Base-by-base conservation (phyloP, 1,140 invertebrate species). In the Drosophila ironensis region DNA sequence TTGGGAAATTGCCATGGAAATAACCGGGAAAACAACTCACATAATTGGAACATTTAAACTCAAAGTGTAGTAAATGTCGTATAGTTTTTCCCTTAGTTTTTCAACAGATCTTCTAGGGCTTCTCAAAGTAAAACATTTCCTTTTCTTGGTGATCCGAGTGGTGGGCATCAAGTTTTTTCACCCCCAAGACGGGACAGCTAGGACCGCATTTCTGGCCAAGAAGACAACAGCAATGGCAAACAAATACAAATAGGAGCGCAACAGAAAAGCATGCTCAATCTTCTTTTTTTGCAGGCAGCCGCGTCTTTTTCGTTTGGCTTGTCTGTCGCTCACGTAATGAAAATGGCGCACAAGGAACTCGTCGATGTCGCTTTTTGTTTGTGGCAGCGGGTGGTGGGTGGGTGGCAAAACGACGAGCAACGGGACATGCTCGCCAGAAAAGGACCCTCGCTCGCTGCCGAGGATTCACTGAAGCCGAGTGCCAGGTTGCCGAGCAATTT, bases 401-500 rank as follows among this genome's bases (percentile, higher is more conserved):
- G 19, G 14, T 8, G 52, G 54, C 19, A 30, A 6, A n/a, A 30
- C 2, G 46, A 4, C 1, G 22, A 28, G 16, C 28, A 14, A 30
- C 44, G 37, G 38, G 33, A 20, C 16, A n/a, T n/a, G 17, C 22
- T n/a, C 33, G 12, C 27, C n/a, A n/a, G n/a, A n/a, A n/a, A 22
- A 44, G 52, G 25, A 30, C 24, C 28, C 66, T 40, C 27, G 30
- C 42, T 57, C 44, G 37, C 54, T 44, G 67, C 38, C 80, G 70
- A 68, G 52, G 59, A 45, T 44, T 28, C 51, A 84, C 73, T 86
- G 74, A 84, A 60, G 60, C 80, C 80, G 80, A 84, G 61, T 53
- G 53, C 38, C 70, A 74, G 71, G 47, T 71, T 71, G 74, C 64
- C 76, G 54, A 76, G 77, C 80, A 86, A 84, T 84, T 86, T 84